A percentile compares a stretch with the other conserved stretches of the same genome.
These are phyloP conservation scores for Neria commutata DNA, from an alignment of 2,888 invertebrate species.

Conservation along the genomic window DNA sequence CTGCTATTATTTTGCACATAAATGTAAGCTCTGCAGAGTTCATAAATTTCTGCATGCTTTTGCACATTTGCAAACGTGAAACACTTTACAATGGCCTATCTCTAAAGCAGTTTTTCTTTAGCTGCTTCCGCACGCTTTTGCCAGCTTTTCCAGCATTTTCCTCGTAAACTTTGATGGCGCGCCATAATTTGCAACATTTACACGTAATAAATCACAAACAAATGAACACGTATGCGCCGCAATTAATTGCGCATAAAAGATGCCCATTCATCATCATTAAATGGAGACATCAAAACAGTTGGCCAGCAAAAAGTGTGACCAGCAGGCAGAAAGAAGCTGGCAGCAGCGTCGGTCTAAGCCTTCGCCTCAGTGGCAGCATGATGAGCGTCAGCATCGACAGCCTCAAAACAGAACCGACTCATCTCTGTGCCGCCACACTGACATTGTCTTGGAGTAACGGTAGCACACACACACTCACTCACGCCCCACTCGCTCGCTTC, in stretches of 20 bases:
- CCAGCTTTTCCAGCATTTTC: not conserved
- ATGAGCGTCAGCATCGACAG: not conserved
- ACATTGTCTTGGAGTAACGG: not conserved
- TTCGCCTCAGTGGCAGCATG: too few species aligned
- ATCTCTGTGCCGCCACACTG: not conserved
- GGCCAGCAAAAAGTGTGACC: not conserved
- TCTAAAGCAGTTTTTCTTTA: not conserved
- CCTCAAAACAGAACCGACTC: not conserved
- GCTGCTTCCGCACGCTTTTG: not conserved
- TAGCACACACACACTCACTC: not conserved
- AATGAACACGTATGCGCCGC: not conserved
- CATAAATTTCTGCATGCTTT: too few species aligned
- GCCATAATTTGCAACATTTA: conserved; percentile 3
- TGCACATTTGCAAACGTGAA: too few species aligned
- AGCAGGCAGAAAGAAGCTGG: not conserved
- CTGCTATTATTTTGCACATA: conserved; percentile 10
- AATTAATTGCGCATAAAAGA: conserved; percentile 36
- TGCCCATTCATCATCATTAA: conserved; percentile 35
- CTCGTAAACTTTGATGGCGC: conserved; percentile 5
- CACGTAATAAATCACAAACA: not conserved
- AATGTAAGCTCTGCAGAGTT: conserved; percentile 11
- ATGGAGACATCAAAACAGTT: conserved; percentile 33
- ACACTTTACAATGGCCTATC: too few species aligned
- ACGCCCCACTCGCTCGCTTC: too few species aligned
- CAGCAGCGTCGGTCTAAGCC: too few species aligned